A percentile compares a stretch with the other conserved stretches of the same genome.
Evolutionary conservation across 2,888 invertebrate species (phyloP).

Genomic region (Prenolepis imparis): DNA sequence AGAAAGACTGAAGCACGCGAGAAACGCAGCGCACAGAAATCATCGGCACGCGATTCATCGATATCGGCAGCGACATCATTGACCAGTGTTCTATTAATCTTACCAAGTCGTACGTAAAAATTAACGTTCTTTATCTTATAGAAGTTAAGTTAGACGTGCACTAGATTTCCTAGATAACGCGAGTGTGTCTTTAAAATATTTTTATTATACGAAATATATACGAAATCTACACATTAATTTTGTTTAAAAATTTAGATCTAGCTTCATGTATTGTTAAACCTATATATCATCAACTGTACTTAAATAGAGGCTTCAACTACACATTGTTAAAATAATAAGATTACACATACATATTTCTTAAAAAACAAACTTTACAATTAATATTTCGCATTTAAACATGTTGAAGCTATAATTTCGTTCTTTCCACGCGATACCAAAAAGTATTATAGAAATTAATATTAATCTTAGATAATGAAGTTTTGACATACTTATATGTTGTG

Average conservation of each 20-base stretch:
- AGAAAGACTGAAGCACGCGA: constrained; percentile 53
- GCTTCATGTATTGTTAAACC: neutral
- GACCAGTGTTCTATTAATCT: neutral
- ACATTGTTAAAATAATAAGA: neutral
- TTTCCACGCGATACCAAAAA: constrained; percentile 24
- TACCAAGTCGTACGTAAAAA: neutral
- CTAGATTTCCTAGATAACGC: neutral
- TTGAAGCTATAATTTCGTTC: neutral
- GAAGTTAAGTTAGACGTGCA: neutral
- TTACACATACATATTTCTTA: neutral
- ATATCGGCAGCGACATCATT: constrained; percentile 25
- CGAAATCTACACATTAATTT: neutral
- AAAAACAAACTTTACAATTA: neutral
- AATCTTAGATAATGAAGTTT: constrained; percentile 14
- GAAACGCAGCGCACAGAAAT: constrained; percentile 17
- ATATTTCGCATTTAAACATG: neutral
- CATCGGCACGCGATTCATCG: constrained; percentile 5
- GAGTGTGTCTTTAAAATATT: neutral
- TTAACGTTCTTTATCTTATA: neutral
- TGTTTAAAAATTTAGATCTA: neutral
- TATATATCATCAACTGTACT: neutral
- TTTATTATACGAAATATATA: no score
- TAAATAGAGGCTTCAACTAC: neutral
- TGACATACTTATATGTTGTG: neutral
- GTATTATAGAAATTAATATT: constrained; percentile 45